Percentiles rank a stretch among this genome's conserved stretches.
Evolutionary conservation across 2,888 invertebrate genomes (phyloP).

Genomic region (Altica lythri): DNA sequence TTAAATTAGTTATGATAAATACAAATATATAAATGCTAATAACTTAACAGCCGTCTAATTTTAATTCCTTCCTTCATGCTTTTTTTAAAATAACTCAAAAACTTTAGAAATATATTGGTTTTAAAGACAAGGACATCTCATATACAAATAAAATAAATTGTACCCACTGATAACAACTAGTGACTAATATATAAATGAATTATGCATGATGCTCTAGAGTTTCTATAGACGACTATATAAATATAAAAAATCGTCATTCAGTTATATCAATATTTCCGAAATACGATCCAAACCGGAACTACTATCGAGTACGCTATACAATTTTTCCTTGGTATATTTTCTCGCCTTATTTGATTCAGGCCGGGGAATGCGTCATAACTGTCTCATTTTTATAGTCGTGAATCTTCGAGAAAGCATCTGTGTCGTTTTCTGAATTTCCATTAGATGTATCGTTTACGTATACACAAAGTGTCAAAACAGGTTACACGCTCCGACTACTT

Average conservation of each 20-base stretch:
- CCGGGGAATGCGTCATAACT: conserved; percentile 22
- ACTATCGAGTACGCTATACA: not conserved
- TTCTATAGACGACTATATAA: too few species aligned
- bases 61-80: too few species aligned
- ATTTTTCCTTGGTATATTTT: conserved; percentile 24
- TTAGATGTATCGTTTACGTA: conserved; percentile 42
- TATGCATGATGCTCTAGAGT: too few species aligned
- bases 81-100: too few species aligned
- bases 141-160: too few species aligned
- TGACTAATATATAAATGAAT: too few species aligned
- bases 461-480: conserved; percentile 45
- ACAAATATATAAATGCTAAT: too few species aligned
- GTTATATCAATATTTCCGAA: conserved; percentile 9
- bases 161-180: too few species aligned
- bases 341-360: conserved; percentile 29
- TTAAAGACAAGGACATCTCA: too few species aligned
- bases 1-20: too few species aligned
- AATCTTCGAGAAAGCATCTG: conserved; percentile 20
- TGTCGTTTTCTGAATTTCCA: conserved; percentile 28
- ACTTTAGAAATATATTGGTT: too few species aligned
- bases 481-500: conserved; percentile 41
- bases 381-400: conserved; percentile 25
- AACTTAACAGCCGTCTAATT: too few species aligned
- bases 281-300: conserved; percentile 8
- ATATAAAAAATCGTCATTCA: conserved; percentile 1